These are phyloP conservation scores for Spodoptera picta DNA, from an alignment of 2,888 invertebrate species.

Conservation along the genomic window DNA sequence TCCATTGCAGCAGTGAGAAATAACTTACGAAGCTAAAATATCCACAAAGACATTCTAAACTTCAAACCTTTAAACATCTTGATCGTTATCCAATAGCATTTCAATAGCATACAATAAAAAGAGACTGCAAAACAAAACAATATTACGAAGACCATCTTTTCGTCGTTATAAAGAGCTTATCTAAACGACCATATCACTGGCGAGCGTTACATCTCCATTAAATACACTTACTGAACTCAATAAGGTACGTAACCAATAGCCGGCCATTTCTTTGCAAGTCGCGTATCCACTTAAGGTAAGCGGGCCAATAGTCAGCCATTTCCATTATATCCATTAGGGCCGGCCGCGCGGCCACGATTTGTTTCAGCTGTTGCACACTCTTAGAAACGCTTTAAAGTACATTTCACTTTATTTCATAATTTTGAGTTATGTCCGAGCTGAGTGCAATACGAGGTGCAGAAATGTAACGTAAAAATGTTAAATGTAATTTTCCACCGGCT, in stretches of 20 bases:
- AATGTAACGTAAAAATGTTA: constrained; percentile 46
- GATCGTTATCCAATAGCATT: too few relatives aligned
- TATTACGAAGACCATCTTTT: neutral
- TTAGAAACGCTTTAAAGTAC: constrained; percentile 72
- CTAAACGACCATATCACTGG: constrained; percentile 30
- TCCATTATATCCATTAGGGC: constrained; percentile 74
- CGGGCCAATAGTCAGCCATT: constrained; percentile 65
- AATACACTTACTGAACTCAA: constrained; percentile 49
- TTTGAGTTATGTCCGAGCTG: constrained; percentile 67
- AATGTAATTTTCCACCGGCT: constrained; percentile 41
- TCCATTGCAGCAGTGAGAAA: neutral
- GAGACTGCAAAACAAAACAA: neutral
- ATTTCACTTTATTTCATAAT: constrained; percentile 78
- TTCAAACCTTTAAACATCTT: too few relatives aligned
- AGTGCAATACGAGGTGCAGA: constrained; percentile 53
- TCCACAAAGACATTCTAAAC: too few relatives aligned
- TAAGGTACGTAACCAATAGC: constrained; percentile 48
- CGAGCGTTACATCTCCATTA: constrained; percentile 46
- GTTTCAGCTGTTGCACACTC: constrained; percentile 77
- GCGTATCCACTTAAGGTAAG: constrained; percentile 73
- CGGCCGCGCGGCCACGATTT: constrained; percentile 70
- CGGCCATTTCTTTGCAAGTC: constrained; percentile 64
- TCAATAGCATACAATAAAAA: neutral
- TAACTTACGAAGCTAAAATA: neutral
- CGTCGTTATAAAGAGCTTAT: constrained; percentile 9